Evolutionary conservation across 37 sponge, comb jelly and placozoan species (phyloP).

Genomic region (Geodia barretti): DNA sequence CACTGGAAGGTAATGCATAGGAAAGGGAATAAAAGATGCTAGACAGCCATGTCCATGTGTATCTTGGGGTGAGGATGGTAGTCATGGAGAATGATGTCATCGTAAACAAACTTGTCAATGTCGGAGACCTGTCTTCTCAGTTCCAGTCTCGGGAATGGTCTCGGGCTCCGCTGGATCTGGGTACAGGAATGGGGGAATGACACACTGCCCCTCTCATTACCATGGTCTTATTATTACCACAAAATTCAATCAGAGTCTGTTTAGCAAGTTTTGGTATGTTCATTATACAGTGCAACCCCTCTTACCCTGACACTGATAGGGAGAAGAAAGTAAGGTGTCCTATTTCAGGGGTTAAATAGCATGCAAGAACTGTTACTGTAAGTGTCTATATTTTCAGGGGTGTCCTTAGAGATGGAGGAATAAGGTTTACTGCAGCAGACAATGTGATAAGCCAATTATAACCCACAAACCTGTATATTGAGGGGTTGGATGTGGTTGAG

Average conservation of each 20-base stretch:
- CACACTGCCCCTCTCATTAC: neutral
- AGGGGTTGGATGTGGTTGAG: constrained; percentile 93
- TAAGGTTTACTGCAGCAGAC: neutral
- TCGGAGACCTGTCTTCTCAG: constrained; percentile 73
- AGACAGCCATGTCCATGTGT: constrained; percentile 96
- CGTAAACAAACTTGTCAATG: constrained; percentile 89
- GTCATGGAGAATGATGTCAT: constrained; percentile 77
- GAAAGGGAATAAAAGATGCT: neutral
- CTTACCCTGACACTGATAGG: no score
- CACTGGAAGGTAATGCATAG: no score
- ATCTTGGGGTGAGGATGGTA: constrained; percentile 92
- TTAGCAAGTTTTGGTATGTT: no score
- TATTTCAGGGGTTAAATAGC: neutral
- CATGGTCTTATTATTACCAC: no score
- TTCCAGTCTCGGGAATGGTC: constrained; percentile 75
- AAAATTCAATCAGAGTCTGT: no score
- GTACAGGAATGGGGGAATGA: neutral
- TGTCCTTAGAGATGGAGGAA: no score
- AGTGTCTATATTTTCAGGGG: no score
- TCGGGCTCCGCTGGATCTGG: constrained; percentile 77
- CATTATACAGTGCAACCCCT: no score
- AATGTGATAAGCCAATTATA: neutral
- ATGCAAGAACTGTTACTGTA: neutral
- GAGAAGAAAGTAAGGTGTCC: no score
- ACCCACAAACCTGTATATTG: constrained; percentile 65